Base-by-base conservation (phyloP, 2,113 vertebrate species). In the Clarias batrachus region DNA sequence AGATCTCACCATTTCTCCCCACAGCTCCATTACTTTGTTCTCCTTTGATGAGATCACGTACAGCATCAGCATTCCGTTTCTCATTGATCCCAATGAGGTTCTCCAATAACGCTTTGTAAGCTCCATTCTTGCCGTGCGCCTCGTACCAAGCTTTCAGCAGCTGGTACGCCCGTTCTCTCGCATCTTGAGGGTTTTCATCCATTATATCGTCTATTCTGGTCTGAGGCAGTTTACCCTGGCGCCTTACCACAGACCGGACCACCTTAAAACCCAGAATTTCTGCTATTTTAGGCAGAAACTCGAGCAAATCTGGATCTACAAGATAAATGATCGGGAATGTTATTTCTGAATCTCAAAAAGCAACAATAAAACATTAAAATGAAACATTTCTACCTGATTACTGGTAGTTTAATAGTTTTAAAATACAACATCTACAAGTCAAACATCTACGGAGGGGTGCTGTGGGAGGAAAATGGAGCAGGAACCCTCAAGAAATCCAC, bases 71-170 rank as follows among this genome's bases (percentile, higher is more conserved):
- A 4, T 0, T 21, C 4, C 0, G 4, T 11, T 14, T 89, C 33
- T 21, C 4, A 2, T 54, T 54, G 4, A 48, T 41, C 1, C 6
- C 4, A 4, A 0, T 1, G 27, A 89, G 85, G 2, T 2, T 68
- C 3, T 33, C 30, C 19, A 73, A 11, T 12, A 89, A 82, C 3
- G 23, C 3, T 21, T 14, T 27, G 62, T 81, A 89, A 11, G 88
- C 82, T 70, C 57, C 19, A 3, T 21, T 13, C 1, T 48, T 60
- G 3, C 89, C 89, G 6, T 88, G 71, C 5, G 1, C 4, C 85
- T 90, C 54, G 4, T 10, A 73, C 89, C 89, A 90, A 3, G 12
- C 41, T 14, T 2, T 0, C 16, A 90, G 63, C n/a, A 90, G 41
- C 3, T 16, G 60, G 19, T 4, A 59, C 11, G 81, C 48, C n/a